These are phyloP conservation scores for Calycopis cecrops DNA, from an alignment of 1,140 invertebrate species.

Conservation along the genomic window DNA sequence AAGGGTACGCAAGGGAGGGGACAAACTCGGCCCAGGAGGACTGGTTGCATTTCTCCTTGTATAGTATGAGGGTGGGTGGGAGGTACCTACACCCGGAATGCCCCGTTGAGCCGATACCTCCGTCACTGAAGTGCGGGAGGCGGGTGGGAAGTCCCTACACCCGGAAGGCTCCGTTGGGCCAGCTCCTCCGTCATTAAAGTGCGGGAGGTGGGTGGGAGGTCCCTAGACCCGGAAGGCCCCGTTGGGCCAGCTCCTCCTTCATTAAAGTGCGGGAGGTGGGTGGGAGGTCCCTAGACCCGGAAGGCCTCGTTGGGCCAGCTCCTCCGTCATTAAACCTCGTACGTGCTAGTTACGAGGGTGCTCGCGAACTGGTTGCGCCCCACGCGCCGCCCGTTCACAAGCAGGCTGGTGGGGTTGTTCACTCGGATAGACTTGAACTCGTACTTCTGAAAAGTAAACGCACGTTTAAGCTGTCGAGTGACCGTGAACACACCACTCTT, in stretches of 20 bases:
- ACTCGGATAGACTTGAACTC: constrained; percentile 84
- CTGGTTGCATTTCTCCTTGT: too few species aligned
- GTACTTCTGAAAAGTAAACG: constrained; percentile 76
- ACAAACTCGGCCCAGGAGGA: too few species aligned
- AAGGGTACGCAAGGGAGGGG: too few species aligned
- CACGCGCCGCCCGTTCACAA: constrained; percentile 85
- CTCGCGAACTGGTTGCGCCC: constrained; percentile 82
- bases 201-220: constrained; percentile 30
- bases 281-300: neutral
- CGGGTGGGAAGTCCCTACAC: too few species aligned
- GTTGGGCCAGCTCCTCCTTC: constrained; percentile 23
- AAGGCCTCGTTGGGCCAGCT: neutral
- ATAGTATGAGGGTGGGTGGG: too few species aligned
- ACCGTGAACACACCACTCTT: too few species aligned
- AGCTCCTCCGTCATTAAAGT: constrained; percentile 39
- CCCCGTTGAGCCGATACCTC: neutral
- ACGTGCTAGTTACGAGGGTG: constrained; percentile 62
- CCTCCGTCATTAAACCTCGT: constrained; percentile 50
- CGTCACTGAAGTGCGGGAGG: constrained; percentile 56
- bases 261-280: constrained; percentile 51
- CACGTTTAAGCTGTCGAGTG: neutral
- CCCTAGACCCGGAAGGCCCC: neutral
- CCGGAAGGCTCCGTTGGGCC: neutral
- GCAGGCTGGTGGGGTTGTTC: constrained; percentile 83
- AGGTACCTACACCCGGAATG: neutral